Evolutionary conservation across 2,797 vertebrate species (phyloP).

Genomic region (Notoglanidium macrostoma): DNA sequence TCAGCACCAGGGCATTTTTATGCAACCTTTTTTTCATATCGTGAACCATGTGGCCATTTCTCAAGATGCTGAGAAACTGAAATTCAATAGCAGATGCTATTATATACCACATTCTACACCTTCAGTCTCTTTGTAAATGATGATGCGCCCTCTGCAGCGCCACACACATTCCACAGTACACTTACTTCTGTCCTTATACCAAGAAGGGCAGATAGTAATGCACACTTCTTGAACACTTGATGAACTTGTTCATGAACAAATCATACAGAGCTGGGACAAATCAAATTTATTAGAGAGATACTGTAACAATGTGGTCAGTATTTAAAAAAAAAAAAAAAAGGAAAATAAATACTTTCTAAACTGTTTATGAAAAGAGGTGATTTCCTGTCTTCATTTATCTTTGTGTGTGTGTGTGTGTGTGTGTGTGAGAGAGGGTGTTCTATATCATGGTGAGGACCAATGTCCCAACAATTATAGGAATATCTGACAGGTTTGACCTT

Average conservation of each 20-base stretch:
- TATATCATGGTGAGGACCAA: neutral
- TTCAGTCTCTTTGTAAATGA: neutral
- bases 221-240: neutral
- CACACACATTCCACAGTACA: neutral
- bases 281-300: neutral
- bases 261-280: neutral
- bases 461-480: neutral
- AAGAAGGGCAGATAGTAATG: neutral
- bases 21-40: neutral
- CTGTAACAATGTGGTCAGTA: slow-evolving; percentile 24
- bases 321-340: neutral
- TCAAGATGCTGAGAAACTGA: slow-evolving; percentile 27
- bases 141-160: neutral
- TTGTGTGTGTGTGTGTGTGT: slow-evolving; percentile 21
- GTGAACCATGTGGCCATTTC: neutral
- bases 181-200: neutral
- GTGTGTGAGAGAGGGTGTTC: slow-evolving; percentile 1
- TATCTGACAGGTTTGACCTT: neutral
- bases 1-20: neutral
- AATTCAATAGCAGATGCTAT: neutral
- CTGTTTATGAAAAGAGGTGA: neutral
- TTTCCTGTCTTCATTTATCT: neutral
- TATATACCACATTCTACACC: neutral
- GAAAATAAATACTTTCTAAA: slow-evolving; percentile 14
- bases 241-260: neutral